These are phyloP conservation scores for Trissolcus brochymenae DNA, from an alignment of 2,888 invertebrate species.

Conservation along the genomic window DNA sequence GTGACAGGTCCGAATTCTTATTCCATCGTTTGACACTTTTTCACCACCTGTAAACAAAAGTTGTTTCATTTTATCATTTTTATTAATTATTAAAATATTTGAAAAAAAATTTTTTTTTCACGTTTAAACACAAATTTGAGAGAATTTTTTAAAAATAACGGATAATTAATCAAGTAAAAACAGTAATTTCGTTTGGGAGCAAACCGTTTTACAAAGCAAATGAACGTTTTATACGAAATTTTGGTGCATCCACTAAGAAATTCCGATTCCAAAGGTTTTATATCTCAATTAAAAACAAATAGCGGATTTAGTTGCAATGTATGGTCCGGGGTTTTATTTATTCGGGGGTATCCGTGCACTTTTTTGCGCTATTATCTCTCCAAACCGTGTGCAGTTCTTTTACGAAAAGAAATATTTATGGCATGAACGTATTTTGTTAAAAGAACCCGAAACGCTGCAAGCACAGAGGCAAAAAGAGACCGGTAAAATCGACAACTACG, in stretches of 20 bases:
- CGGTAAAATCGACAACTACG: conserved; percentile 30
- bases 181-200: conserved; percentile 11
- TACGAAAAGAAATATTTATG: conserved; percentile 52
- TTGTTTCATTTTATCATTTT: too few relatives aligned
- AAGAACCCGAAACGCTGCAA: conserved; percentile 2
- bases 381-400: conserved; percentile 42
- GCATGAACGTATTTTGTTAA: conserved; percentile 42
- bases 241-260: conserved; percentile 41
- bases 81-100: too few relatives aligned
- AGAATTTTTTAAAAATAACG: not conserved
- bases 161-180: conserved; percentile 24
- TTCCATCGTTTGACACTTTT: not conserved
- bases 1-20: conserved; percentile 7
- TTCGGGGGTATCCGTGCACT: conserved; percentile 37
- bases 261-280: conserved; percentile 46
- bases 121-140: not conserved
- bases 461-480: not conserved
- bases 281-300: conserved; percentile 57
- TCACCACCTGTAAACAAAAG: too few relatives aligned
- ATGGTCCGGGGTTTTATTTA: conserved; percentile 51
- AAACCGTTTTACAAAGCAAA: conserved; percentile 4
- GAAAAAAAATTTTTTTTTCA: too few relatives aligned
- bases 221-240: conserved; percentile 10
- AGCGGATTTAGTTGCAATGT: conserved; percentile 54
- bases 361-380: conserved; percentile 53